These are phyloP conservation scores for Centruroides sculpturatus DNA, from an alignment of 1,140 invertebrate genomes.

Conservation along the genomic window DNA sequence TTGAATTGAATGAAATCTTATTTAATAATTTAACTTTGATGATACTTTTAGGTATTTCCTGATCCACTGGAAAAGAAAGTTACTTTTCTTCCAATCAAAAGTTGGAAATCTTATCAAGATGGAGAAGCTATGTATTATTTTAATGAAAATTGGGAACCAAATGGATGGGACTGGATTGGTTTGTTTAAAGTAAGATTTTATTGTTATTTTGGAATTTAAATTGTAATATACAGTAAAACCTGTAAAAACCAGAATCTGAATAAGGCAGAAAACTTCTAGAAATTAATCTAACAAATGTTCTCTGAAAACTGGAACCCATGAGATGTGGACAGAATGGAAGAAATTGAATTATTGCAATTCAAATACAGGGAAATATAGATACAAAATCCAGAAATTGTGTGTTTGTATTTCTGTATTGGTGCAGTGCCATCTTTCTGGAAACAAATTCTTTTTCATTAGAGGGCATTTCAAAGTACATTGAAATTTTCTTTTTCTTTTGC, in stretches of 20 bases:
- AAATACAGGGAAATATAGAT: too few species aligned
- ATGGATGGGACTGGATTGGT: slow-evolving; percentile 62
- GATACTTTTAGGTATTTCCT: neutral
- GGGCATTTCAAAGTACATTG: too few species aligned
- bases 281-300: neutral
- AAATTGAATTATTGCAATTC: too few species aligned
- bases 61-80: slow-evolving; percentile 6
- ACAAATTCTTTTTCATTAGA: too few species aligned
- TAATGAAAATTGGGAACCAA: slow-evolving; percentile 5
- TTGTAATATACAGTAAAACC: neutral
- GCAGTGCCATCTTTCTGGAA: too few species aligned
- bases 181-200: slow-evolving; percentile 45
- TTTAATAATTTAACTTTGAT: neutral
- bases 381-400: too few species aligned
- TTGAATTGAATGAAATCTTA: neutral
- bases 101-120: slow-evolving; percentile 14
- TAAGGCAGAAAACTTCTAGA: too few species aligned
- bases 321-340: too few species aligned
- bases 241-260: too few species aligned
- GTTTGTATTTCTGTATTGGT: too few species aligned
- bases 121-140: slow-evolving; percentile 13
- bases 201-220: neutral
- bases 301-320: neutral
- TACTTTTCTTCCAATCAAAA: slow-evolving; percentile 11
- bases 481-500: too few species aligned